These are phyloP conservation scores for Latrodectus elegans DNA, from an alignment of 2,888 invertebrate genomes.

Conservation along the genomic window DNA sequence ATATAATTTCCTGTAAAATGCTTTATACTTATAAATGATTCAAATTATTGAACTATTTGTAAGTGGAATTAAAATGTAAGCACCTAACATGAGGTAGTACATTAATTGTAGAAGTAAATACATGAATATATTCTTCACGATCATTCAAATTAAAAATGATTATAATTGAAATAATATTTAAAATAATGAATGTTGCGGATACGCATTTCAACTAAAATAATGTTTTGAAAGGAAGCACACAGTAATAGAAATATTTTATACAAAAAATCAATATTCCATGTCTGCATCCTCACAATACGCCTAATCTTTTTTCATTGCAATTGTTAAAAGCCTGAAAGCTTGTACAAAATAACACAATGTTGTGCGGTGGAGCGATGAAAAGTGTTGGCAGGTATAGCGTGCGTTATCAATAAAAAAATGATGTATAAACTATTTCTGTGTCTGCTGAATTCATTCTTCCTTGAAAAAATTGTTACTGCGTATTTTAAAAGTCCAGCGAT, in stretches of 20 bases:
- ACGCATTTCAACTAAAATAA: too few relatives aligned
- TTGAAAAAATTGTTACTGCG: conserved; percentile 55
- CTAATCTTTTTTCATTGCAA: neutral
- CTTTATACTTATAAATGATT: too few relatives aligned
- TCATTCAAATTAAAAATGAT: too few relatives aligned
- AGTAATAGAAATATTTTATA: neutral
- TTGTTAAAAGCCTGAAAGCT: neutral
- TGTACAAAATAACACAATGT: neutral
- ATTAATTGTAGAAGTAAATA: too few relatives aligned
- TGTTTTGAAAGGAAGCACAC: too few relatives aligned
- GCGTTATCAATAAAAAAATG: conserved; percentile 33
- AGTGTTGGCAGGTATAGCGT: conserved; percentile 7
- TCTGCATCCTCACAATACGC: neutral
- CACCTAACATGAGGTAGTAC: too few relatives aligned
- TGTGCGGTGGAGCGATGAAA: neutral
- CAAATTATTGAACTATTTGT: too few relatives aligned
- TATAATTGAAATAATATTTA: too few relatives aligned
- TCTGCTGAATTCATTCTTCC: conserved; percentile 34
- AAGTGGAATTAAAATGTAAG: too few relatives aligned
- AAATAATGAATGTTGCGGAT: too few relatives aligned
- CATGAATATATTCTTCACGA: too few relatives aligned
- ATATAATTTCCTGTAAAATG: too few relatives aligned
- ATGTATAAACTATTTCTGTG: conserved; percentile 30
- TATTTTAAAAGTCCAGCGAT: conserved; percentile 46
- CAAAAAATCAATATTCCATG: neutral